Evolutionary conservation across 2,888 invertebrate species (phyloP).

Genomic region (Barypeithes pellucidus): DNA sequence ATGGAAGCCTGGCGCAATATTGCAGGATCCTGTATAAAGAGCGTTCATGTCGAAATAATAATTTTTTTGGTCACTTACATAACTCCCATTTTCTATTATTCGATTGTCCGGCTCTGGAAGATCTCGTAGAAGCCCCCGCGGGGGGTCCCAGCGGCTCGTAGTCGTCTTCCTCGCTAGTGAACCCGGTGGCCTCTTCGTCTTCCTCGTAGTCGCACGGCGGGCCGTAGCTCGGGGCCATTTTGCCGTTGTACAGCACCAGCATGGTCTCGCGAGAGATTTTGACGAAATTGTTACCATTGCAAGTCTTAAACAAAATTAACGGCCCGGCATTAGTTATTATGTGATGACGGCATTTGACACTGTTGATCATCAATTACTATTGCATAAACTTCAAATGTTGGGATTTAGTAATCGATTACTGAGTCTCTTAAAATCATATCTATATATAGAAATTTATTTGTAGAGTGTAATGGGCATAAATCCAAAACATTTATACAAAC

Average conservation of each 20-base stretch:
- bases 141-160: not conserved
- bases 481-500: too few species aligned
- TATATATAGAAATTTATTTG: too few species aligned
- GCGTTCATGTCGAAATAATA: too few species aligned
- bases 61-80: conserved; percentile 62
- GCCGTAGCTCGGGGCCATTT: conserved; percentile 49
- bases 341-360: too few species aligned
- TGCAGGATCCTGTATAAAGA: too few species aligned
- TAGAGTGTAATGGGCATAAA: too few species aligned
- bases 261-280: conserved; percentile 69
- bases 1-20: too few species aligned
- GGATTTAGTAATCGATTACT: too few species aligned
- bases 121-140: not conserved
- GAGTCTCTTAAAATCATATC: too few species aligned
- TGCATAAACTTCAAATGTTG: too few species aligned
- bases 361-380: too few species aligned
- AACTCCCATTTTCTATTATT: conserved; percentile 65
- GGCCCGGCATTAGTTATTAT: too few species aligned
- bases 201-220: conserved; percentile 59
- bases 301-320: conserved; percentile 64
- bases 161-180: conserved; percentile 68
- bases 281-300: conserved; percentile 72
- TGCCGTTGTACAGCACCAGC: conserved; percentile 63
- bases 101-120: conserved; percentile 31
- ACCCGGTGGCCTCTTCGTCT: conserved; percentile 67